Conservation (phyloP, 92 coral and sea anemone genomes). For the Paramuricea clavata region DNA sequence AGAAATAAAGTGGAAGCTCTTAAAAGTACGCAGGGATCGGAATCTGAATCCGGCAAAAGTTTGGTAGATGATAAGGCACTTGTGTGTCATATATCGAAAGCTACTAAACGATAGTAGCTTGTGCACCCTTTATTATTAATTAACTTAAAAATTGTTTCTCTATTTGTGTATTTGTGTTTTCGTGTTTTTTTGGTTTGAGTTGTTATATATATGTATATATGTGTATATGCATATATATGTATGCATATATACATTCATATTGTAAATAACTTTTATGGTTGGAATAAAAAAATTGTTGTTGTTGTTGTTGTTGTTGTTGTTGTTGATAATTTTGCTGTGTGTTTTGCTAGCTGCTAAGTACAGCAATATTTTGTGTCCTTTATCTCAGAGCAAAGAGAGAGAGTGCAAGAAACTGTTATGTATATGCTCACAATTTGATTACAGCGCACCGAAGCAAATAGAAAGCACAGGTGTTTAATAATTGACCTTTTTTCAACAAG, state of each 20-base stretch:
- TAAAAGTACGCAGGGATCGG: neutral
- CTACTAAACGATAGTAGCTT: too few relatives aligned
- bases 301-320: neutral
- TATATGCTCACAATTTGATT: neutral
- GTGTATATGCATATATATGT: too few relatives aligned
- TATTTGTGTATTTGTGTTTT: too few relatives aligned
- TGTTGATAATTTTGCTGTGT: neutral
- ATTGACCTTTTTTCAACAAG: too few relatives aligned
- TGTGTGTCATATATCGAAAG: too few relatives aligned
- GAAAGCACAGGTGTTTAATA: neutral
- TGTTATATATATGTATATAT: too few relatives aligned
- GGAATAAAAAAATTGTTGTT: too few relatives aligned
- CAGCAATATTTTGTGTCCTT: neutral
- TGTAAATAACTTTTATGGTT: too few relatives aligned
- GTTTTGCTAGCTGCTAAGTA: neutral
- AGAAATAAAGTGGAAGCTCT: neutral
- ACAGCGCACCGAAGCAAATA: neutral
- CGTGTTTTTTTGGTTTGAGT: too few relatives aligned
- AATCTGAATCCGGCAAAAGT: neutral
- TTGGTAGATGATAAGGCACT: neutral
- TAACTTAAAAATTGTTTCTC: too few relatives aligned
- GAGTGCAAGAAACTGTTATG: neutral
- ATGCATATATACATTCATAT: too few relatives aligned
- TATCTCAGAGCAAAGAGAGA: conserved; percentile 3
- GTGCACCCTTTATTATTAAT: too few relatives aligned